phyloP scores from a whole-genome alignment of 2,888 invertebrate genomes.

The Agriopis aurantiaria region DNA sequence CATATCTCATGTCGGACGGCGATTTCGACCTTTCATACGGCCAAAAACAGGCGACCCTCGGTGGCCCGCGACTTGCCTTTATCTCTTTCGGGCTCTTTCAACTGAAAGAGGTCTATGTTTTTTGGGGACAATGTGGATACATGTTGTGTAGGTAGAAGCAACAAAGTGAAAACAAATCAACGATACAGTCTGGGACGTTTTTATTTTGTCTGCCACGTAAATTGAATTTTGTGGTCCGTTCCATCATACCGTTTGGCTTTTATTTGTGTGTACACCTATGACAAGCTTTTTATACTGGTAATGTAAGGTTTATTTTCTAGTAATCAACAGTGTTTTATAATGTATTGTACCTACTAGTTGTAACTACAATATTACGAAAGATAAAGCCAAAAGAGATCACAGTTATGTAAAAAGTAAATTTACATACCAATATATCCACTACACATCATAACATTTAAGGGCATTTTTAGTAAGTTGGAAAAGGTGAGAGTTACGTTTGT shows the following conservation, averaged over 20 bases:
- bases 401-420: too few species aligned
- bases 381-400: too few species aligned
- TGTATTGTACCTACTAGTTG: too few species aligned
- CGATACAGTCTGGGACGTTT: constrained; percentile 72
- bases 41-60: constrained; percentile 54
- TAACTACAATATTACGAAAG: too few species aligned
- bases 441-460: too few species aligned
- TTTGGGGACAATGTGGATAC: constrained; percentile 59
- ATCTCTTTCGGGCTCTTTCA: constrained; percentile 24
- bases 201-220: constrained; percentile 81
- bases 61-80: constrained; percentile 42
- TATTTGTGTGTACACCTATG: constrained; percentile 3
- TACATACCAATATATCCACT: too few species aligned
- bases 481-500: too few species aligned
- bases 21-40: constrained; percentile 58
- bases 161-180: constrained; percentile 79
- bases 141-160: constrained; percentile 60
- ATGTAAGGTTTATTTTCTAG: too few species aligned
- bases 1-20: constrained; percentile 62
- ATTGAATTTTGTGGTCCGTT: constrained; percentile 81
- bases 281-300: too few species aligned
- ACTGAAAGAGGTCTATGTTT: constrained; percentile 51
- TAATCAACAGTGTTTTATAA: too few species aligned
- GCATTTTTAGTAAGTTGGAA: too few species aligned
- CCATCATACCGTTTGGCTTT: constrained; percentile 65